Evolutionary conservation across 2,113 vertebrate species (phyloP).

Genomic region (Ariopsis seemanni): DNA sequence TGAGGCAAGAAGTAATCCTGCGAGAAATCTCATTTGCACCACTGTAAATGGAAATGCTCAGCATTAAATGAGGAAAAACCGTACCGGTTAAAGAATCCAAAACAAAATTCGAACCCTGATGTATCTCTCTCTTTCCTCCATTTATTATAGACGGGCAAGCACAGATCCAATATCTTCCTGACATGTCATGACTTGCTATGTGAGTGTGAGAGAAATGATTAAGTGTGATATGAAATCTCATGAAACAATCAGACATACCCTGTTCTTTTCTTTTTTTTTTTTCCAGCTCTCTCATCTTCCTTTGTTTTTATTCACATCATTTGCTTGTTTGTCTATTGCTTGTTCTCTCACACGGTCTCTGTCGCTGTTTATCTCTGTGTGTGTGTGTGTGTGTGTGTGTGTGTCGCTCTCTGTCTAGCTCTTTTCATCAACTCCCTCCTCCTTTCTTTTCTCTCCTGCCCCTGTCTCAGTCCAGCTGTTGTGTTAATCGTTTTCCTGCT

Average conservation of each 20-base stretch:
- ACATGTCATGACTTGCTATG: slow-evolving; percentile 24
- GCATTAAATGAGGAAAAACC: neutral
- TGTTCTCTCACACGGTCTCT: no score
- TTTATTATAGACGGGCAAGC: neutral
- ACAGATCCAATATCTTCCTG: slow-evolving; percentile 12
- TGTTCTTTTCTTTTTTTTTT: neutral
- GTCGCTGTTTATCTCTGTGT: neutral
- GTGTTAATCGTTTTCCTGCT: slow-evolving; percentile 56
- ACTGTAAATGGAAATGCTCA: neutral
- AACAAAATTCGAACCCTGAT: neutral
- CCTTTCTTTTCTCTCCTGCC: slow-evolving; percentile 1
- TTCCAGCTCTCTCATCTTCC: neutral
- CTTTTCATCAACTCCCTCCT: neutral
- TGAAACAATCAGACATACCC: neutral
- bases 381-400: neutral
- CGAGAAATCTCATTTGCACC: slow-evolving; percentile 17
- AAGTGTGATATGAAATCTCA: slow-evolving; percentile 34
- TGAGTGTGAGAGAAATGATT: neutral
- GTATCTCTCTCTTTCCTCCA: neutral
- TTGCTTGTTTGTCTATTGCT: no score
- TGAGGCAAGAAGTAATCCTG: neutral
- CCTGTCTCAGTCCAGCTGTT: slow-evolving; percentile 55
- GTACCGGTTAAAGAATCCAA: neutral
- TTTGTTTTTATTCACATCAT: neutral
- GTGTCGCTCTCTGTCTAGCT: neutral